Conservation (phyloP, 30 jellyfish, hydroid and myxozoan genomes). For the Catostylus mosaicus region DNA sequence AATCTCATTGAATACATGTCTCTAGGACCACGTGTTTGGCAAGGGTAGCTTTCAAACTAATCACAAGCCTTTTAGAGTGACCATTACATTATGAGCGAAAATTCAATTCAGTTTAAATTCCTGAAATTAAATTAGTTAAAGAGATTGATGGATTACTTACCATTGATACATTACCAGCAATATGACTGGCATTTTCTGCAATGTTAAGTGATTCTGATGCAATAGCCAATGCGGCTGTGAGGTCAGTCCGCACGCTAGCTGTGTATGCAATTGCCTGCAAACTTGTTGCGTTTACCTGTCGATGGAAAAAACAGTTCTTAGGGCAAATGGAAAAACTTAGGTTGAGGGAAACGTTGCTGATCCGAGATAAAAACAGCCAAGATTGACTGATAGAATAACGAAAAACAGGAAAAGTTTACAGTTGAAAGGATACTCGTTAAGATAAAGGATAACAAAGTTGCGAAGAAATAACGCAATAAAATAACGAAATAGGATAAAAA, state of each 20-base stretch:
- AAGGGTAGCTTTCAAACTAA: not conserved
- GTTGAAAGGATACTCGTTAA: too few species aligned
- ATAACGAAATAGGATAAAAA: too few species aligned
- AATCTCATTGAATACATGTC: too few species aligned
- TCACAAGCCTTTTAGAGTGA: not conserved
- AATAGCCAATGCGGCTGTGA: constrained; percentile 14
- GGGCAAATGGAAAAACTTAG: not conserved
- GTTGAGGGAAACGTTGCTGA: too few species aligned
- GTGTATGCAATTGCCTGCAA: constrained; percentile 55
- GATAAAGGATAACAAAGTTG: too few species aligned
- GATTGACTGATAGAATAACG: too few species aligned
- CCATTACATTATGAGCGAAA: not conserved
- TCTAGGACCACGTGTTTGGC: too few species aligned
- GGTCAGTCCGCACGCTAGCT: constrained; percentile 38
- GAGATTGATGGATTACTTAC: too few species aligned
- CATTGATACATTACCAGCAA: constrained; percentile 55
- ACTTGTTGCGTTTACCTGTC: constrained; percentile 58
- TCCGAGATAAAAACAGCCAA: too few species aligned
- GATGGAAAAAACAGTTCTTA: not conserved
- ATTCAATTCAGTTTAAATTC: not conserved
- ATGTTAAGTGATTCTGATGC: constrained; percentile 24
- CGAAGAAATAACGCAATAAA: too few species aligned
- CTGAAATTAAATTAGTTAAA: too few species aligned
- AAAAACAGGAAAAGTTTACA: too few species aligned
- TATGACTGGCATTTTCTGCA: constrained; percentile 27